Evolutionary conservation across 2,888 invertebrate species (phyloP).

Genomic region (Incurvaria masculella): DNA sequence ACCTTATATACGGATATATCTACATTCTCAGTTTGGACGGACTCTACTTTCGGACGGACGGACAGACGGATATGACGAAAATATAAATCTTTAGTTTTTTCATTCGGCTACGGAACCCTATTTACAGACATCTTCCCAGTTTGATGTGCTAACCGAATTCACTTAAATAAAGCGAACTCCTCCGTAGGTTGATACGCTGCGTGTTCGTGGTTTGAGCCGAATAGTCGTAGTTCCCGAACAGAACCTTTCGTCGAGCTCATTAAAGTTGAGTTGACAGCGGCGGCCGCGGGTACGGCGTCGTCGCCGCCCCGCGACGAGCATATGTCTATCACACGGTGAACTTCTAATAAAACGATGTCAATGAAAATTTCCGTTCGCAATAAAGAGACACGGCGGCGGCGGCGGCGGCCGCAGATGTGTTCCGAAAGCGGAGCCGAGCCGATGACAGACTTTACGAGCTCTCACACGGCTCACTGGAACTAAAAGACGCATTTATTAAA

Average conservation of each 20-base stretch:
- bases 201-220: too few species aligned
- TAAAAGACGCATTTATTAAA: background rate
- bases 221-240: too few species aligned
- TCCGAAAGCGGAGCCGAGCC: conserved; percentile 14
- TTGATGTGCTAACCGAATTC: too few species aligned
- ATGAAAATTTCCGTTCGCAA: conserved; percentile 43
- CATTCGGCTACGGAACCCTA: too few species aligned
- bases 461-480: conserved; percentile 3
- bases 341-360: conserved; percentile 22
- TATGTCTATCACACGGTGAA: conserved; percentile 37
- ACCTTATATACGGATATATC: too few species aligned
- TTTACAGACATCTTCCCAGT: too few species aligned
- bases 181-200: too few species aligned
- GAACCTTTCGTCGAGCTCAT: background rate
- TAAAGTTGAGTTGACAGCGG: background rate
- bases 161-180: too few species aligned
- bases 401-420: conserved; percentile 24
- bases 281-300: background rate
- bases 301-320: conserved; percentile 16
- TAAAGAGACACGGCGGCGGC: conserved; percentile 31
- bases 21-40: too few species aligned
- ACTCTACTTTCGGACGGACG: too few species aligned
- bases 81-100: too few species aligned
- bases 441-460: conserved; percentile 39
- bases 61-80: too few species aligned